Conservation (phyloP, 1,140 invertebrate species). For the Drosophila pachea region DNA sequence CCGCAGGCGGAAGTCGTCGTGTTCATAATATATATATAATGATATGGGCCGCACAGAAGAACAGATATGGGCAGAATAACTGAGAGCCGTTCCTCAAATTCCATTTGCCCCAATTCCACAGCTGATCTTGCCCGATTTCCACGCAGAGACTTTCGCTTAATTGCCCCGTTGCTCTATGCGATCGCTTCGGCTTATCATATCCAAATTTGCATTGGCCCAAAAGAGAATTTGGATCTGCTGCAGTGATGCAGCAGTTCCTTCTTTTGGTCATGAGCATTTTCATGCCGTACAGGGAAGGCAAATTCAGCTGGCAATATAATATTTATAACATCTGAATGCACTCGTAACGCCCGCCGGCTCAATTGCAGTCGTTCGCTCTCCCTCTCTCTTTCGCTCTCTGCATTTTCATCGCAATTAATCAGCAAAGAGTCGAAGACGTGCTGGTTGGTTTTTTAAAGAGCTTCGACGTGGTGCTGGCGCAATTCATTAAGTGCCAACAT, state of each 20-base stretch:
- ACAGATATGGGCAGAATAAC: too few species aligned
- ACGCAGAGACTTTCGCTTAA: too few species aligned
- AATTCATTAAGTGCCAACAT: slow-evolving; percentile 53
- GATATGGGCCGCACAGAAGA: slow-evolving; percentile 18
- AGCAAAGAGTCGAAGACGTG: slow-evolving; percentile 50
- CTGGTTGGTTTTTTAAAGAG: slow-evolving; percentile 35
- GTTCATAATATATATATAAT: neutral
- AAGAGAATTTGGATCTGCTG: slow-evolving; percentile 19
- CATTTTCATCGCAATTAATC: slow-evolving; percentile 49
- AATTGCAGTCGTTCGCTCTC: neutral
- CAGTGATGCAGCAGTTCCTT: neutral
- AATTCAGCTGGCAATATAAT: slow-evolving; percentile 43
- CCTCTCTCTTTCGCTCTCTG: neutral
- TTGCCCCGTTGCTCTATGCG: too few species aligned
- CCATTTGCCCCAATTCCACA: too few species aligned
- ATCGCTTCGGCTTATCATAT: too few species aligned
- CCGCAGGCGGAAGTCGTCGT: slow-evolving; percentile 16
- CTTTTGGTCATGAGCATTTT: slow-evolving; percentile 39
- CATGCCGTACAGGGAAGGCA: slow-evolving; percentile 41
- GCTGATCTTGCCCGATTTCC: too few species aligned
- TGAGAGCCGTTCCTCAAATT: too few species aligned
- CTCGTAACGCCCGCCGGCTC: neutral
- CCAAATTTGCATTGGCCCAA: neutral
- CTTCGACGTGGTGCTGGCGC: slow-evolving; percentile 34
- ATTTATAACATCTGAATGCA: slow-evolving; percentile 30